Percentiles rank a stretch among this genome's conserved stretches.
Evolutionary conservation across 2,888 invertebrate species (phyloP).

Genomic region (Drymonia ruficornis): DNA sequence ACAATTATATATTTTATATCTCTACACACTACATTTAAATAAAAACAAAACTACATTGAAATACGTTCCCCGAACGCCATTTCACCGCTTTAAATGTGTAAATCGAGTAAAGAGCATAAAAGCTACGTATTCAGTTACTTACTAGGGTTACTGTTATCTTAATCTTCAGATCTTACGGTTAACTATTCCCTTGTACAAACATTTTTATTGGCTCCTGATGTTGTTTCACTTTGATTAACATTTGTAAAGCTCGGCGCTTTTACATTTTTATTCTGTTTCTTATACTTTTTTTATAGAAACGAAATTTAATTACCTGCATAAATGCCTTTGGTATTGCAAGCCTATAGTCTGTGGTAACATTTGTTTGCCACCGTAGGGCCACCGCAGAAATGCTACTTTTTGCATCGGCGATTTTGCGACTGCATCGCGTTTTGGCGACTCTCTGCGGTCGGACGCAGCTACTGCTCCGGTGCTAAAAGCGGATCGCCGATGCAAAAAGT

Average conservation of each 20-base stretch:
- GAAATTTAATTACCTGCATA: too few species aligned
- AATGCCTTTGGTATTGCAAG: too few species aligned
- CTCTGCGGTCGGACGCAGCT: too few species aligned
- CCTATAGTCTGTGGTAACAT: too few species aligned
- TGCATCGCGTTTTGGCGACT: too few species aligned
- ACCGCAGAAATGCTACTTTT: too few species aligned
- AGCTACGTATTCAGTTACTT: constrained; percentile 58
- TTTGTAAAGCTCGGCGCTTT: constrained; percentile 18
- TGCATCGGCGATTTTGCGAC: too few species aligned
- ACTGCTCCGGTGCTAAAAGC: too few species aligned
- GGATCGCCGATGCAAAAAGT: too few species aligned
- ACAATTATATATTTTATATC: too few species aligned
- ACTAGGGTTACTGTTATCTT: constrained; percentile 57
- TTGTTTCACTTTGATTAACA: constrained; percentile 47
- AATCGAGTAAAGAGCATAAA: constrained; percentile 50
- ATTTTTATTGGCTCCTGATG: constrained; percentile 53
- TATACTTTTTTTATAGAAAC: too few species aligned
- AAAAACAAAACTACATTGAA: background rate
- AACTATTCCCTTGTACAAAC: constrained; percentile 58
- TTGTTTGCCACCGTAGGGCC: too few species aligned
- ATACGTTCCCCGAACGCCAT: background rate
- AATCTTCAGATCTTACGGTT: constrained; percentile 45
- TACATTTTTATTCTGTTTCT: background rate
- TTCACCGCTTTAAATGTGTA: constrained; percentile 22
- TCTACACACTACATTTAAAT: background rate